Evolutionary conservation across 2,797 vertebrate genomes (phyloP), one percentile per base, ranked within the genome.

Genomic region (Mastacembelus armatus): DNA sequence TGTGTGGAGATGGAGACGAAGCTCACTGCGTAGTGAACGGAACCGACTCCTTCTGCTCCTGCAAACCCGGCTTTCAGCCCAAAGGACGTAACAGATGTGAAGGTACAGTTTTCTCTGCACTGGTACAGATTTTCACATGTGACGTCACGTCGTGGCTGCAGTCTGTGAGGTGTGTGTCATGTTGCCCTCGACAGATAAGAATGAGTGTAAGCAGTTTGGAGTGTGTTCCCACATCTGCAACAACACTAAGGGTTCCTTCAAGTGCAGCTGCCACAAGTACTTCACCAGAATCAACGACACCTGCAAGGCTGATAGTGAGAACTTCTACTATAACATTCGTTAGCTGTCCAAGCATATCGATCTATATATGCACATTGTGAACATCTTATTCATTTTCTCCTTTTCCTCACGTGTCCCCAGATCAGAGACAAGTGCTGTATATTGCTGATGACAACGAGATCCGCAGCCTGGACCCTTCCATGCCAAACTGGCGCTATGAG

Each of bases 371-470:
- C n/a, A n/a, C n/a, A n/a, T n/a, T n/a, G n/a, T n/a, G n/a, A n/a
- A n/a, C n/a, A n/a, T n/a, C n/a, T n/a, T n/a, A n/a, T n/a, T n/a
- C n/a, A n/a, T n/a, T n/a, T n/a, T n/a, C n/a, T n/a, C n/a, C n/a
- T n/a, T 30, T 71, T 45, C 26, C 22, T 66, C n/a, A n/a, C n/a
- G 24, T 60, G 3, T 44, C 52, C 5, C 43, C 93, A 97, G 95
- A 69, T 92, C 95, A 75, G 5, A 85, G 90, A 58, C 96, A 98
- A 71, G 94, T 97, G 71, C 94, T 99, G 24, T 99, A 97, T 86
- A 97, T 99, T 0, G 97, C 95, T 0, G 97, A 98, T 0, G 97
- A 98, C 93, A 99, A 97, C 43, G 97, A 98, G 87, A 97, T 99
- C 91, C 95, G 97, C 65, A 98, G 95, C 90, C 91, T 98, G 79